Evolutionary conservation across 2,888 invertebrate species (phyloP), one percentile per base, ranked within the genome.

Genomic region (Drosophila stalkeri): DNA sequence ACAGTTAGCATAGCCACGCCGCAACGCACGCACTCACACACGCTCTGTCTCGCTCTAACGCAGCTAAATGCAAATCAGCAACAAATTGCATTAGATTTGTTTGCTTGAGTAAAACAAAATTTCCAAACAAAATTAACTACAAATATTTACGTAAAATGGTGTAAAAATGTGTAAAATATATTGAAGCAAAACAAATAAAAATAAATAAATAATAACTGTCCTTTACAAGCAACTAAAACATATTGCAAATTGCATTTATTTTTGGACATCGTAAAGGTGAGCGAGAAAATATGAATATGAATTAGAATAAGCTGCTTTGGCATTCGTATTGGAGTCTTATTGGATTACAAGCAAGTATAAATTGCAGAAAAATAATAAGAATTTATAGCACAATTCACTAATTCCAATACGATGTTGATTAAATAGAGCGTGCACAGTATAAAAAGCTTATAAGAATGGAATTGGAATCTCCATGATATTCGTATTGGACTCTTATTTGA

Each of bases 11-110:
- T 37, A 64, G 47, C 20, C 54, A 72, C 37, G 12, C 5, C 37
- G 37, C 37, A 14, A 37, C 37, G 37, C 37, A 16, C 35, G 11
- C 49, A 61, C 54, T 11, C 46, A 14, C n/a, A n/a, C 51, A 49
- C n/a, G 33, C 56, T 51, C 33, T 49, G 35, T 49, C 39, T 33
- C 39, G 44, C 46, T 61, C 44, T 33, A 64, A 70, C 64, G 55
- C 54, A 77, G 70, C 39, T 52, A 54, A 69, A 55, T 63, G 68
- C 72, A 86, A 81, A 67, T 18, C 72, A 68, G 33, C 66, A 33
- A 47, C 64, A 81, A 81, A 71, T 67, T 76, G 69, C 63, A 67
- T 77, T 68, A 49, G 46, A 79, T 72, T 67, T 73, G 69, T 72
- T 81, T 77, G 52, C 62, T 43, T 39, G 14, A 18, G 27, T 18